Evolutionary conservation across 2,113 vertebrate genomes (phyloP), one percentile per base, ranked within the genome.

Genomic region (Pimephales promelas): DNA sequence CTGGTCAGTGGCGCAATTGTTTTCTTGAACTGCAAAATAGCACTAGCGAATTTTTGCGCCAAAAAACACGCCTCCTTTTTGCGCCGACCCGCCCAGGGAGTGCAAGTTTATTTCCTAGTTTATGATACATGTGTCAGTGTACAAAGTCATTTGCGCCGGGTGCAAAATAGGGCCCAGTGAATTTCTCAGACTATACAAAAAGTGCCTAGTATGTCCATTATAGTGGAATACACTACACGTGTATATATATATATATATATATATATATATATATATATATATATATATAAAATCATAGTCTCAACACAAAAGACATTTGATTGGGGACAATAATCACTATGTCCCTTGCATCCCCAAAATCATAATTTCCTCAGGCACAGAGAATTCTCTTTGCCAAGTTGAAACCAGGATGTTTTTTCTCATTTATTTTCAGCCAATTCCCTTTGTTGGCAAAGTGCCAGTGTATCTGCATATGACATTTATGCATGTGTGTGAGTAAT

Each of bases 381-480:
- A 74, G 68, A 59, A 49, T 64, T 43, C 54, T 14, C 28, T 78
- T 59, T 57, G 40, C 81, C 75, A 82, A 66, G 49, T 62, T 70
- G 28, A 40, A 80, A 57, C 26, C 36, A 43, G 26, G 45, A 54
- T 72, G 34, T 66, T 24, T 57, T 36, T 59, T 57, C 45, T 49
- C 2, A 68, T 28, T 79, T 57, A 70, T 72, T 87, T 76, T 87
- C 61, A 47, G 57, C 77, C 79, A 57, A 59, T 82, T 73, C 78
- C 59, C 36, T 31, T 79, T 28, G 26, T 71, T 85, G 85, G 80
- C 83, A 62, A 43, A 64, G 2, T 71, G 83, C 83, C 85, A 84
- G 28, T 75, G 57, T 84, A 86, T 88, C 79, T 82, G 79, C 85
- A 82, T 82, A 82, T 83, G 83, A 86, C 87, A 84, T 86, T 82